Evolutionary conservation across 1,140 invertebrate species (phyloP), one percentile per base, ranked within the genome.

Genomic region (Maniola jurtina): DNA sequence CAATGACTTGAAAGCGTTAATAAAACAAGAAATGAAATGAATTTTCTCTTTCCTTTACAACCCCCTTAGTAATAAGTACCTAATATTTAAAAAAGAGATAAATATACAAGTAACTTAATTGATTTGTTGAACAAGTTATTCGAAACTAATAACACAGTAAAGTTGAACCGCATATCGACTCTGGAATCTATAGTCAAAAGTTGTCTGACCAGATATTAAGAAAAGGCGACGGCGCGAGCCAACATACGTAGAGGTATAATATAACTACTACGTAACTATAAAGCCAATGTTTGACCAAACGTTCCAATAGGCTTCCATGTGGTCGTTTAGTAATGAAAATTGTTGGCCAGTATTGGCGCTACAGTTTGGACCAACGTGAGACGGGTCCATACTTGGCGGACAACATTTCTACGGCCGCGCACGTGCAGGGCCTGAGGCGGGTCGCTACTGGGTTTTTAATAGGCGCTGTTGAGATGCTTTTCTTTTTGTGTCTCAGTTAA

Each of bases 361-460:
- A 68, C 58, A 15, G 77, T 73, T 73, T 75, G 71, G 70, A 36
- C 69, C 45, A 64, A 74, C 57, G 67, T 60, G 57, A 64, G 65
- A 60, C 69, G 56, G 52, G 65, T 64, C 72, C 71, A 75, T 74
- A 72, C 71, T 64, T 36, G 73, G 66, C 64, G 67, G 60, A 66
- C 76, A 80, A 73, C 76, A 79, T 76, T 78, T 70, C 57, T 68
- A 63, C 72, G 71, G 61, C 38, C 58, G 66, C 70, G 87, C 87
- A 89, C 85, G 87, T 86, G 87, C 80, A 84, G 35, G 36, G 76
- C 84, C 68, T 61, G 68, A 66, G 83, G 83, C 84, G 64, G 48
- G 66, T 66, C 56, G 87, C 85, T 89, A 89, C 87, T 81, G 86
- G 80, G 61, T 76, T 86, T 80, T 81, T 86, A 83, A 83, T 82